phyloP scores from a whole-genome alignment of 2,113 vertebrate genomes.

The Coryphaenoides rupestris region DNA sequence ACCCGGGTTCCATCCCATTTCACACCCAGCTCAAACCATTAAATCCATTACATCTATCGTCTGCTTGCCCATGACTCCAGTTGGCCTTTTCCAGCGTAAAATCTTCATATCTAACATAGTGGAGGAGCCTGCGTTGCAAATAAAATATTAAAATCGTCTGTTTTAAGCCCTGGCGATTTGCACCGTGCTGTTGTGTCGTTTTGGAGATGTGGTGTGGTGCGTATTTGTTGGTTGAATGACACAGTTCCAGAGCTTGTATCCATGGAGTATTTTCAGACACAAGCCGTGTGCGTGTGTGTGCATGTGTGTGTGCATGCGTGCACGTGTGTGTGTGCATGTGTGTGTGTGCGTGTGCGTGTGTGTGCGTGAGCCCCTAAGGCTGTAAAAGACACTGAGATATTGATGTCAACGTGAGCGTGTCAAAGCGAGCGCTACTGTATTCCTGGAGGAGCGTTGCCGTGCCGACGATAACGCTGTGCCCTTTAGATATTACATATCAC shows the following conservation, averaged over 20 bases:
- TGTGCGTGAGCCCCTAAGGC: neutral
- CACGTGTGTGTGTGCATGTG: neutral
- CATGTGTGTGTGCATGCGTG: too few relatives aligned
- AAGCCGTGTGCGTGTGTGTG: neutral
- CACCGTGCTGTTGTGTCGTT: neutral
- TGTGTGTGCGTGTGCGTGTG: neutral
- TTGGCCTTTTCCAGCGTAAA: constrained; percentile 53
- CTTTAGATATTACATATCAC: too few relatives aligned
- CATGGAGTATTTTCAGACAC: neutral
- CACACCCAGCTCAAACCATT: too few relatives aligned
- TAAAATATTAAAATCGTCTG: constrained; percentile 35
- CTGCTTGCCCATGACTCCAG: neutral
- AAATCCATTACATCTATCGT: too few relatives aligned
- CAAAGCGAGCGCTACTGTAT: neutral
- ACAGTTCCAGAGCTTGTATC: neutral
- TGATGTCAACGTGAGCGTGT: constrained; percentile 1
- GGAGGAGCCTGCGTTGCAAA: constrained; percentile 43
- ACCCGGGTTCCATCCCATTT: too few relatives aligned
- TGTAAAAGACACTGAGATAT: neutral
- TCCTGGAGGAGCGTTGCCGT: neutral
- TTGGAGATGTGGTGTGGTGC: too few relatives aligned
- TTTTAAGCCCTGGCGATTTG: constrained; percentile 36
- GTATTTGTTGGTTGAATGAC: neutral
- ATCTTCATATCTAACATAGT: constrained; percentile 52
- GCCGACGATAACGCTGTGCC: too few relatives aligned